phyloP scores from a whole-genome alignment of 2,888 invertebrate genomes.

The Coremacera marginata region DNA sequence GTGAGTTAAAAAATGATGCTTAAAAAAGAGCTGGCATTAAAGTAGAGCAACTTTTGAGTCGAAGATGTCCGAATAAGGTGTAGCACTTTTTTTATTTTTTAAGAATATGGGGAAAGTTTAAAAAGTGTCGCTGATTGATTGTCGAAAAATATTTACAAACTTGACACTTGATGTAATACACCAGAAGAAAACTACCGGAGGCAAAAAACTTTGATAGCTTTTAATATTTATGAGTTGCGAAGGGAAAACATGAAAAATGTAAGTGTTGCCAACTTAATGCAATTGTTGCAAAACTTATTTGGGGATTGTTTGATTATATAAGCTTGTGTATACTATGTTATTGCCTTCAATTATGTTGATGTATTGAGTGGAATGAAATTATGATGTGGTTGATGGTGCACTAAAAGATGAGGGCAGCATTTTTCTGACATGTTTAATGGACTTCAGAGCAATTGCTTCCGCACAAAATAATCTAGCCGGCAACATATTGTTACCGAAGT shows the following conservation, averaged over 20 bases:
- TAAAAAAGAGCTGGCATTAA: not conserved
- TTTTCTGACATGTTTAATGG: not conserved
- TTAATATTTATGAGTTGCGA: conserved; percentile 30
- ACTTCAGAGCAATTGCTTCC: not conserved
- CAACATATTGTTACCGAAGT: conserved; percentile 8
- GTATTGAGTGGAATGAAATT: not conserved
- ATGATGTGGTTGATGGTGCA: not conserved
- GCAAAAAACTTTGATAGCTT: conserved; percentile 24
- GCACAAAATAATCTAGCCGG: not conserved
- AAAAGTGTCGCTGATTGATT: not conserved
- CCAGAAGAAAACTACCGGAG: not conserved
- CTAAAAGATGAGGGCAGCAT: not conserved
- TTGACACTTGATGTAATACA: conserved; percentile 9
- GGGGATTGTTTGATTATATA: not conserved
- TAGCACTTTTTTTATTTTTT: not conserved
- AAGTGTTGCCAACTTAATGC: not conserved
- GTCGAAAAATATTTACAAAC: not conserved
- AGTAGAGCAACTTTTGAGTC: too few relatives aligned
- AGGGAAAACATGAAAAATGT: not conserved
- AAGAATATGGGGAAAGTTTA: not conserved
- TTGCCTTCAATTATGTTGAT: conserved; percentile 7
- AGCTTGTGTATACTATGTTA: not conserved
- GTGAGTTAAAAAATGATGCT: not conserved
- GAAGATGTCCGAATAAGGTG: not conserved
- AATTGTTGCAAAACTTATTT: not conserved